Base-by-base conservation (phyloP, 2,797 vertebrate species). In the Pangasius krempfi region DNA sequence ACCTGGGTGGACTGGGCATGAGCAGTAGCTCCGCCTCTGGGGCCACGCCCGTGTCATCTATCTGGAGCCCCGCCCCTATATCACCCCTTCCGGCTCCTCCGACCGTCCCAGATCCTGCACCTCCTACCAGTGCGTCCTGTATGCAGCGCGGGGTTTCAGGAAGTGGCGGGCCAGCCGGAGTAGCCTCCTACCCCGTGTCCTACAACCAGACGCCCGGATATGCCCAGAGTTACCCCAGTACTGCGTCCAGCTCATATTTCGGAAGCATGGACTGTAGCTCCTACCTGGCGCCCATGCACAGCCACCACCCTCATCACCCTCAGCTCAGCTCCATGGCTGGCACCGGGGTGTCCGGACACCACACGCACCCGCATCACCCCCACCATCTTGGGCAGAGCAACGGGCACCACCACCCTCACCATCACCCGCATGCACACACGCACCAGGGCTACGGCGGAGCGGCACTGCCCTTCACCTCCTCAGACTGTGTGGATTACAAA, bases 401-500 rank as follows among this genome's bases (percentile, higher is more conserved):
- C 3, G 97, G 97, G 87, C 98, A 99, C 91, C 97, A 97, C 25
- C 97, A 97, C 30, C 96, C 96, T 54, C 93, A 92, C 66, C 94
- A 93, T 1, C 97, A 96, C 0, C 94, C 94, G 66, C 97, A 97
- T 92, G n/a, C 93, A 50, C 93, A 97, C 84, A 97, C 97, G 93
- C 97, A 97, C 93, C 97, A 98, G 91, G 96, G 97, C 0, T 99
- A 99, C 60, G 95, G 96, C 0, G 70, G 96, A 8, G 90, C 97
- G 0, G 96, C 95, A 89, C 96, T 98, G 89, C 91, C 98, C 91
- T 99, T 99, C 96, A 98, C 97, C 94, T 97, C 98, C 88, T 95
- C 98, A 30, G 98, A 99, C 94, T 98, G 98, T 96, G 97, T 99
- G 97, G 98, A 99, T 97, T 99, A 99, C 96, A 99, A 99, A 96